These are phyloP conservation scores for Theretra japonica DNA, from an alignment of 2,888 invertebrate genomes.

Conservation along the genomic window DNA sequence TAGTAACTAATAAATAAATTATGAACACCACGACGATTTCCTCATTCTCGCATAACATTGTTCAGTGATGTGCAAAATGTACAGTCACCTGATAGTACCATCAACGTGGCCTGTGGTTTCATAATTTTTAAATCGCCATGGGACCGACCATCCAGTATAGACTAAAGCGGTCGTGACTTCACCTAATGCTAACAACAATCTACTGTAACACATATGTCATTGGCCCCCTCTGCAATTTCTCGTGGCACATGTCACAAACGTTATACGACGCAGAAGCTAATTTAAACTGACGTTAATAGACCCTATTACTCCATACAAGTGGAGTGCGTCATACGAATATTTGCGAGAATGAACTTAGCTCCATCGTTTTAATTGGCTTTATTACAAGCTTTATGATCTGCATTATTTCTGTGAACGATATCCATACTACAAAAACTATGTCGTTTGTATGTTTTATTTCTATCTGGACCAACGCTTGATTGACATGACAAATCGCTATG, in stretches of 20 bases:
- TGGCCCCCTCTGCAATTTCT: constrained; percentile 13
- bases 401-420: neutral
- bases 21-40: no score
- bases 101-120: neutral
- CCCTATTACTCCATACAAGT: constrained; percentile 15
- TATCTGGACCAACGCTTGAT: no score
- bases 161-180: neutral
- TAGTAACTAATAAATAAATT: no score
- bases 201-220: neutral
- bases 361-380: constrained; percentile 8
- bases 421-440: no score
- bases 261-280: constrained; percentile 10
- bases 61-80: neutral
- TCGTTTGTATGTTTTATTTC: no score
- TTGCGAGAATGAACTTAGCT: constrained; percentile 17
- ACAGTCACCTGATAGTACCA: neutral
- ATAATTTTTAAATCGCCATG: neutral
- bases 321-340: constrained; percentile 6
- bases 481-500: no score
- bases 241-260: constrained; percentile 14
- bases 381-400: neutral
- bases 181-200: neutral
- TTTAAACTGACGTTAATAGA: constrained; percentile 15
- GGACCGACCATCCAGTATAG: neutral
- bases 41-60: neutral